These are phyloP conservation scores for Trisateles emortualis DNA, from an alignment of 2,888 invertebrate genomes.

Conservation along the genomic window DNA sequence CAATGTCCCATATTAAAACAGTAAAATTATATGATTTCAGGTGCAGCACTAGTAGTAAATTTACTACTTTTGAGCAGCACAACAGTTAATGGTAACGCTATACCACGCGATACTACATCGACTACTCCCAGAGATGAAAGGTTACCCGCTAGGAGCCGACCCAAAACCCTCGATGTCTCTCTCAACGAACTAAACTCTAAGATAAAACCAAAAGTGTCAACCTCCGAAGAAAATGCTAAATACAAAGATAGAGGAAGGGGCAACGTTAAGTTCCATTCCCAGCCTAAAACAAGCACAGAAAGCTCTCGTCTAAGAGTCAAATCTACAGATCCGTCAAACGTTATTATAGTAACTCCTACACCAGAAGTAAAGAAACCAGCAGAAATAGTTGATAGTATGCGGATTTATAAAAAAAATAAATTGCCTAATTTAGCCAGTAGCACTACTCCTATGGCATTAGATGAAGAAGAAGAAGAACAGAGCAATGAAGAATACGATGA, in stretches of 20 bases:
- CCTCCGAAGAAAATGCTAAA: conserved; percentile 81
- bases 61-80: conserved; percentile 79
- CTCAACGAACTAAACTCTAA: conserved; percentile 71
- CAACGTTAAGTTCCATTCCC: conserved; percentile 61
- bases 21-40: conserved; percentile 60
- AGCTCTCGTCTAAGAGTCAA: conserved; percentile 57
- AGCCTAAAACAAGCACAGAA: conserved; percentile 65
- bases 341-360: conserved; percentile 78
- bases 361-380: conserved; percentile 74
- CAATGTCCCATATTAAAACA: not conserved
- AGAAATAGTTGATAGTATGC: conserved; percentile 77
- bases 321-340: conserved; percentile 61
- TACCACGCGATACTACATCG: conserved; percentile 67
- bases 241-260: conserved; percentile 79
- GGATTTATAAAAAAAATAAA: conserved; percentile 73
- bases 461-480: conserved; percentile 51
- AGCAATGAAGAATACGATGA: conserved; percentile 65
- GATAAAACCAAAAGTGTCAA: conserved; percentile 66
- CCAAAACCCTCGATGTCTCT: conserved; percentile 69
- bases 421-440: conserved; percentile 60
- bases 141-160: conserved; percentile 49
- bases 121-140: conserved; percentile 65
- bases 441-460: conserved; percentile 55
- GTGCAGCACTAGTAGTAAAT: conserved; percentile 80
- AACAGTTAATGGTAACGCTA: conserved; percentile 65